phyloP scores from a whole-genome alignment of 2,113 vertebrate genomes.

The Mionectes macconnelli region DNA sequence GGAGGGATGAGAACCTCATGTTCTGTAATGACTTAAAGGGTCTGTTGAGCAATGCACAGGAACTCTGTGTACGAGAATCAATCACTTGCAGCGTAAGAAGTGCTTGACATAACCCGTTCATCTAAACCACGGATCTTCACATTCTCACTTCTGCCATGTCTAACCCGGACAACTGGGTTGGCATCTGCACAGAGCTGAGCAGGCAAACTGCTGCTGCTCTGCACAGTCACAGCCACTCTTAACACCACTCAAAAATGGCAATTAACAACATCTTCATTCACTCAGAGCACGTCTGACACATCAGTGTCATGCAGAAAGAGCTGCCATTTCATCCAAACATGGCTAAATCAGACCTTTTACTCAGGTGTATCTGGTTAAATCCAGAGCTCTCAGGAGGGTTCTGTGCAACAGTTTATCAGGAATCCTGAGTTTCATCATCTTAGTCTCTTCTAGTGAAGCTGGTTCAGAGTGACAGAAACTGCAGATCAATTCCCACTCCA shows the following conservation, averaged over 20 bases:
- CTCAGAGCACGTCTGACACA: not conserved
- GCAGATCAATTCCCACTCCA: not conserved
- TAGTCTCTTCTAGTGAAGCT: not conserved
- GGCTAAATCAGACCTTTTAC: not conserved
- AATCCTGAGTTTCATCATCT: not conserved
- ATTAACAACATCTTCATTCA: not conserved
- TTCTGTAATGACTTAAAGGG: not conserved
- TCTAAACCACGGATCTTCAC: not conserved
- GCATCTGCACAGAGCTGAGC: not conserved
- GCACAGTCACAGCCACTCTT: not conserved
- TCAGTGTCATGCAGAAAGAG: not conserved
- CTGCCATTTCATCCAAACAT: not conserved
- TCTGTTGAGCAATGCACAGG: not conserved
- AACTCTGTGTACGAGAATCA: not conserved
- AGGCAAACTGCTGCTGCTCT: not conserved
- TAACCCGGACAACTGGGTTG: not conserved
- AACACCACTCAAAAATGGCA: not conserved
- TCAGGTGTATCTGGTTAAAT: not conserved
- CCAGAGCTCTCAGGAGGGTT: not conserved
- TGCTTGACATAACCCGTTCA: not conserved
- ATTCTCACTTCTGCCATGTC: not conserved
- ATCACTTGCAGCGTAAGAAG: not conserved
- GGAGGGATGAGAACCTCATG: not conserved
- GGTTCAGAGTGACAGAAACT: not conserved
- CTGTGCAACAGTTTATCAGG: not conserved